Conservation (phyloP, 2,888 invertebrate species). For the Blastobasis adustella region DNA sequence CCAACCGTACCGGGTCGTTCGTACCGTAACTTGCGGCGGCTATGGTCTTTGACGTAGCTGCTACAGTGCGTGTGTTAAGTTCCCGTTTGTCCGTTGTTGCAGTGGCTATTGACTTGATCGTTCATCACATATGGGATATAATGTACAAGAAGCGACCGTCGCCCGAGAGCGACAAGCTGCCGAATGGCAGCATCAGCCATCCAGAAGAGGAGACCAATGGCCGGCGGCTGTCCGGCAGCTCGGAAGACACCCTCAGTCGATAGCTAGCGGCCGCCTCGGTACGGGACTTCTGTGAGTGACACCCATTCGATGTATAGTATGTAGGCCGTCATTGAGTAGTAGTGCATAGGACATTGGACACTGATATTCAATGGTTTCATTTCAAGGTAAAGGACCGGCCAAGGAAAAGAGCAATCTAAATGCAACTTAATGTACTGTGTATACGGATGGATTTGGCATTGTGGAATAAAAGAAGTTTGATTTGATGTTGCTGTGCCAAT, state of each 20-base stretch:
- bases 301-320: no score
- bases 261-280: constrained; percentile 28
- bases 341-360: no score
- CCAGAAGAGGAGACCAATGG: constrained; percentile 45
- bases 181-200: constrained; percentile 56
- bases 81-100: constrained; percentile 77
- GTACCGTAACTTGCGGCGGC: constrained; percentile 59
- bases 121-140: constrained; percentile 98
- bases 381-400: no score
- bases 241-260: constrained; percentile 70
- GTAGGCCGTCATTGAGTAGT: no score
- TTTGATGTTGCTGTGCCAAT: no score
- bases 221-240: constrained; percentile 58
- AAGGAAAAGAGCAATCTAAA: no score
- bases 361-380: no score
- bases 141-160: constrained; percentile 76
- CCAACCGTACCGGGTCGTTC: background rate
- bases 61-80: constrained; percentile 19
- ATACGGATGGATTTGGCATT: no score
- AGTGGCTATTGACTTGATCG: constrained; percentile 99
- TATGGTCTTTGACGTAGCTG: constrained; percentile 69
- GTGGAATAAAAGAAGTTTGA: no score
- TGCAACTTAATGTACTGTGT: no score
- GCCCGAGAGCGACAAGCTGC: constrained; percentile 25
- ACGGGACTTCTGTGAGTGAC: no score